A percentile compares a stretch with the other conserved stretches of the same genome.
Evolutionary conservation across 1,140 invertebrate species (phyloP).

Genomic region (Wasmannia auropunctata): DNA sequence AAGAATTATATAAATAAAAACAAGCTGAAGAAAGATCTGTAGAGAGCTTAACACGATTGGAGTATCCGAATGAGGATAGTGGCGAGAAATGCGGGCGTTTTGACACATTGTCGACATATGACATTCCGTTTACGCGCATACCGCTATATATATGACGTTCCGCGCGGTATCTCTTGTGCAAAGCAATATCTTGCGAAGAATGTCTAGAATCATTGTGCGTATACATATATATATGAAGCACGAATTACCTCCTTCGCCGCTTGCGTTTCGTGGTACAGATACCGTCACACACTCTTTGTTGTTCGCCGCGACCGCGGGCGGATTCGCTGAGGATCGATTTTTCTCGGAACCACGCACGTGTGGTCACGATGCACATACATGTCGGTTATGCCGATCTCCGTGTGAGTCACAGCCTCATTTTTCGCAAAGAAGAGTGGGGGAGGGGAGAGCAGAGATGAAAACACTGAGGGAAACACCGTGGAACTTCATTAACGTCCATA

Average conservation of each 20-base stretch:
- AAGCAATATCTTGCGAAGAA: not conserved
- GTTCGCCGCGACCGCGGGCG: not conserved
- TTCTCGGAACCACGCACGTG: constrained; percentile 23
- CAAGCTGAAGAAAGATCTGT: not conserved
- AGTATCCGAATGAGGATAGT: not conserved
- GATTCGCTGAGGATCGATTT: not conserved
- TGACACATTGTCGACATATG: not conserved
- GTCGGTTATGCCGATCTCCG: not conserved
- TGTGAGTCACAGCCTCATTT: constrained; percentile 3
- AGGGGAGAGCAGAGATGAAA: too few species aligned
- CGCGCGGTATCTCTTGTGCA: too few species aligned
- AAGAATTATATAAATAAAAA: not conserved
- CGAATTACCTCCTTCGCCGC: not conserved
- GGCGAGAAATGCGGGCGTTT: not conserved
- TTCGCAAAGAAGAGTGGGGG: not conserved
- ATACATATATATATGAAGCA: not conserved
- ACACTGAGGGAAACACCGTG: not conserved
- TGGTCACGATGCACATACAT: not conserved
- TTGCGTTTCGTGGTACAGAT: too few species aligned
- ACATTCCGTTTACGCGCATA: not conserved
- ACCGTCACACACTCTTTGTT: not conserved
- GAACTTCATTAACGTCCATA: constrained; percentile 22
- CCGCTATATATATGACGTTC: too few species aligned
- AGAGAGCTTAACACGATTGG: not conserved
- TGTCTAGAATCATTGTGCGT: not conserved